Evolutionary conservation across 1,140 invertebrate genomes (phyloP), one percentile per base, ranked within the genome.

Genomic region (Solenopsis invicta): DNA sequence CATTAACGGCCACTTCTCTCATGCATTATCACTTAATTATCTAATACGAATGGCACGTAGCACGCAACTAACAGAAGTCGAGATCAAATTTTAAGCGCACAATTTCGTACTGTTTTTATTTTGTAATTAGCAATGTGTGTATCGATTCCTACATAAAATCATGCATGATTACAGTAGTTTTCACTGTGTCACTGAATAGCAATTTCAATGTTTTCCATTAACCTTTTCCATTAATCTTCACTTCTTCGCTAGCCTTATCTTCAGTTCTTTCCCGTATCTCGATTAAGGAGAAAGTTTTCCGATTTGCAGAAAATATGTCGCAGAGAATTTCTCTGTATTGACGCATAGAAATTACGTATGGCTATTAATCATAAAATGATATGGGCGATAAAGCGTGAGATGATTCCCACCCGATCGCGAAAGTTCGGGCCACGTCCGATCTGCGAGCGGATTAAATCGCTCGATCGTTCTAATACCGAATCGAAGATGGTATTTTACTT

Each of bases 101-200:
- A 50, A 82, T 13, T 21, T 6, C 34, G 29, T 18, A 24, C 41
- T 45, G 21, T 2, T n/a, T n/a, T 16, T 5, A 24, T 64, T 34
- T 54, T n/a, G 37, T 24, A 52, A 52, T 64, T 80, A 45, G 16
- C 9, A 8, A 9, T 24, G n/a, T 1, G 18, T 9, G 41, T 29
- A 45, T 52, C 16, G 61, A 78, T 45, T 45, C 62, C 34, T 69
- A 21, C 34, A 13, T 29, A 6, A 74, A 84, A 62, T 75, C 71
- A 72, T 37, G 61, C 52, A 85, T 9, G 34, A 64, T 90, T 87
- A 87, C 52, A 62, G 56, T 67, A 12, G 69, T 71, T 89, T 88
- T 91, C 84, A 86, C 88, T 61, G 64, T 67, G 78, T 87, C 71
- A 86, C 18, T 87, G 54, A 56, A 54, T 54, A 50, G 3, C n/a